A percentile compares a stretch with the other conserved stretches of the same genome.
These are phyloP conservation scores for Sebastes matsubarae DNA, from an alignment of 2,797 vertebrate species.

Conservation along the genomic window DNA sequence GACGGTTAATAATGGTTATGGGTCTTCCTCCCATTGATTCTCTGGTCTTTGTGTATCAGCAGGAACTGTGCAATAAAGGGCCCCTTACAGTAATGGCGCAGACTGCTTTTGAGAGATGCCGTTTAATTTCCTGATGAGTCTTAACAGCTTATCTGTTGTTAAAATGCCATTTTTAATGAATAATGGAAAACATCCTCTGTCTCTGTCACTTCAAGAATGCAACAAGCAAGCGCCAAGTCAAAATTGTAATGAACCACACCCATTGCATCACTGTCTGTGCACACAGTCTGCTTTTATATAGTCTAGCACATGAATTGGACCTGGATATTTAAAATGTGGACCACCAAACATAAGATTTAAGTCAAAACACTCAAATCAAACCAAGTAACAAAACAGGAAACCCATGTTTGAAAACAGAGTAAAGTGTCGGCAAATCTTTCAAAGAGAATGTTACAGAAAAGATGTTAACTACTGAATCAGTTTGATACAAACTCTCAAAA, in stretches of 20 bases:
- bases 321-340: neutral
- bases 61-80: constrained; percentile 33
- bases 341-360: neutral
- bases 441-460: neutral
- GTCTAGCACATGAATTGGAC: neutral
- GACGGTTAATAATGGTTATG: constrained; percentile 50
- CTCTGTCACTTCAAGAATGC: constrained; percentile 11
- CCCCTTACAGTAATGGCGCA: constrained; percentile 21
- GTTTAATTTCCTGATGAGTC: constrained; percentile 40
- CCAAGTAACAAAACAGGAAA: neutral
- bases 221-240: constrained; percentile 18
- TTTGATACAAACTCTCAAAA: neutral
- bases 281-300: neutral
- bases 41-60: constrained; percentile 47
- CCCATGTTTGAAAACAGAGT: neutral
- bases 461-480: neutral
- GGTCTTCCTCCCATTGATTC: constrained; percentile 57
- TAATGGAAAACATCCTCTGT: neutral
- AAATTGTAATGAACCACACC: constrained; percentile 37
- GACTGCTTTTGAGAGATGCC: constrained; percentile 11
- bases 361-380: neutral
- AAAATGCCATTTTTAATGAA: constrained; percentile 22
- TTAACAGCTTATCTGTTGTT: constrained; percentile 7
- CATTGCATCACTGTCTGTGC: neutral
- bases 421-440: neutral